Evolutionary conservation across 2,113 vertebrate species (phyloP).

Genomic region (Phocoena sinus): DNA sequence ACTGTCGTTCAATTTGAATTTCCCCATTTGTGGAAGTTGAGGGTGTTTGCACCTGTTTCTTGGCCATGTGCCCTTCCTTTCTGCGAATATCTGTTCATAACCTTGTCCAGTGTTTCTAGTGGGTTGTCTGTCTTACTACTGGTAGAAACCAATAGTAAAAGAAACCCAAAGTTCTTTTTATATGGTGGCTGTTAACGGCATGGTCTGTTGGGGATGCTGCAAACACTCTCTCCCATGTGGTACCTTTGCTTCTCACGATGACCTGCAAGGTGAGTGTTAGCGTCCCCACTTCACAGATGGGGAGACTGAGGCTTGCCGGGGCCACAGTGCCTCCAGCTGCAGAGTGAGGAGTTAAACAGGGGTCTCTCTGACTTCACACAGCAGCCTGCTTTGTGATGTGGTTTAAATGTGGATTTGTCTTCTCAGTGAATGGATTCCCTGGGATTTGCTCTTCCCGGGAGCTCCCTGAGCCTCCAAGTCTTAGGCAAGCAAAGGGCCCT

Average conservation of each 20-base stretch:
- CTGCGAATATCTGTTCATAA: fast-evolving
- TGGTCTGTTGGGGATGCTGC: fast-evolving
- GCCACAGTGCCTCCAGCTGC: fast-evolving
- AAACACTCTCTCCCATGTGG: fast-evolving
- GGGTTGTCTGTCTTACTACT: fast-evolving
- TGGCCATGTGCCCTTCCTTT: neutral
- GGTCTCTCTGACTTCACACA: fast-evolving
- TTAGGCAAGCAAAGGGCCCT: too few species aligned
- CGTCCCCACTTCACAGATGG: neutral
- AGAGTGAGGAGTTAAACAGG: fast-evolving
- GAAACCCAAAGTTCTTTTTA: neutral
- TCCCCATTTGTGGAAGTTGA: fast-evolving
- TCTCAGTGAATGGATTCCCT: fast-evolving
- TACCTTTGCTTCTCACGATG: fast-evolving
- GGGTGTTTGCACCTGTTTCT: neutral
- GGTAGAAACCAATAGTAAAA: too few species aligned
- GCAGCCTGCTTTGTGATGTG: too few species aligned
- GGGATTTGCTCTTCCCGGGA: fast-evolving
- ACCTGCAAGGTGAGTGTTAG: neutral
- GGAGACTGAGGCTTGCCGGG: neutral
- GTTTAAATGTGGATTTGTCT: fast-evolving
- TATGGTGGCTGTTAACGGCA: fast-evolving
- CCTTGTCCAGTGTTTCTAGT: fast-evolving
- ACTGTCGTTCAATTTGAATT: fast-evolving
- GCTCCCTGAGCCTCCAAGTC: neutral